Evolutionary conservation across 1,140 invertebrate genomes (phyloP), one percentile per base, ranked within the genome.

Genomic region (Heterodera schachtii): DNA sequence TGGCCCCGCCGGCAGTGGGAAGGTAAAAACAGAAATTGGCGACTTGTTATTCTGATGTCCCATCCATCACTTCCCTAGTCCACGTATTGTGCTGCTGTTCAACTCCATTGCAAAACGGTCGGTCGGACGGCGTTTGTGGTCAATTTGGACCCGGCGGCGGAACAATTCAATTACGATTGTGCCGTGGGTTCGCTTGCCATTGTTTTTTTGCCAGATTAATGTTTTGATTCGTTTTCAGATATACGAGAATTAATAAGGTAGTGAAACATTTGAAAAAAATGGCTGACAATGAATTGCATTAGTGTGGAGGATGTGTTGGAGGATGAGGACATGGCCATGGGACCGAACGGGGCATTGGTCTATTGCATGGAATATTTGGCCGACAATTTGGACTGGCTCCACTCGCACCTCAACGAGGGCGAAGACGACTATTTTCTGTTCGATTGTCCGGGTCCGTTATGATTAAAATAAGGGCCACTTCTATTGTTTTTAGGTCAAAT

Each of bases 141-240:
- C 0, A 99, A 99, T 92, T 92, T 99, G 64, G 97, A 99, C 92
- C 97, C 97, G 66, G 97, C 97, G 3, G 96, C 96, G 19, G 97
- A 99, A 90, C 92, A 94, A 89, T 98, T 99, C 92, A 93, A 95
- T 86, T 99, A 99, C 90, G 92, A 94, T 79, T 94, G 95, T 0
- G 87, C 94, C 13, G 93, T 93, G 11, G 92, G 92, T 92, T 79
- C 85, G 83, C 83, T 44, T 46, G 19, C 49, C 3, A 6, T 49
- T 16, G 0, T 77, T 64, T 81, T 73, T 78, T 2, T 64, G 46
- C n/a, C 21, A 21, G 11, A 78, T 4, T 71, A 4, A 8, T 6
- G 8, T 69, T 74, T 52, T 16, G 16, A 21, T 52, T 6, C 0
- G 16, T 31, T 31, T 86, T 44, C 83, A 92, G 97, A 99, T 92